A percentile compares a stretch with the other conserved stretches of the same genome.
phyloP scores from a whole-genome alignment of 2,797 vertebrate genomes.

The Coluber constrictor region DNA sequence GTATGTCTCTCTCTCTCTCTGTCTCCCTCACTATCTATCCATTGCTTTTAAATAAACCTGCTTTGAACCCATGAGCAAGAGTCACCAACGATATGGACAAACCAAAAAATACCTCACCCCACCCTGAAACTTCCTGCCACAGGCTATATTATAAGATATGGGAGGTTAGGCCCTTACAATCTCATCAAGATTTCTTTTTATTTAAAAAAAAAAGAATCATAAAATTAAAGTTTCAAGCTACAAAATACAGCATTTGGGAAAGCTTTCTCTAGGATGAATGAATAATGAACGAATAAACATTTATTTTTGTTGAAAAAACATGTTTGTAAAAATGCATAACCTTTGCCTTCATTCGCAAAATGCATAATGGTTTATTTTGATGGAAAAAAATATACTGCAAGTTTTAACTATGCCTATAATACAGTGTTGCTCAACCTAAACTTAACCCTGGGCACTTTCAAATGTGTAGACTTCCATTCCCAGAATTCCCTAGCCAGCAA shows the following conservation, averaged over 20 bases:
- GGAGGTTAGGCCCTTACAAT: neutral
- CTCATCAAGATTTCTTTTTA: neutral
- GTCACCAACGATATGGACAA: too few species aligned
- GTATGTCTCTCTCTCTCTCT: too few species aligned
- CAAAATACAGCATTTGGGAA: neutral
- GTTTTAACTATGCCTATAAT: neutral
- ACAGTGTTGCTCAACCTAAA: neutral
- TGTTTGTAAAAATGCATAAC: neutral
- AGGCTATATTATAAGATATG: neutral
- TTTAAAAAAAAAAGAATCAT: too few species aligned
- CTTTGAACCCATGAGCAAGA: too few species aligned
- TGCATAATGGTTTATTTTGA: neutral
- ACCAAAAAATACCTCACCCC: too few species aligned
- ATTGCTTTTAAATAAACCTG: too few species aligned
- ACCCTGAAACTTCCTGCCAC: neutral
- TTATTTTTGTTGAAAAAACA: neutral
- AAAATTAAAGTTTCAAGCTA: neutral
- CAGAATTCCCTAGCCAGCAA: neutral
- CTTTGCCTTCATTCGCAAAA: neutral
- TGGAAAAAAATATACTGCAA: neutral
- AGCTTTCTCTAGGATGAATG: neutral
- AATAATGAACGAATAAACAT: neutral
- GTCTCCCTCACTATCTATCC: too few species aligned
- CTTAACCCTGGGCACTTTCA: neutral
- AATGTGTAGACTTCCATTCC: neutral